phyloP scores from a whole-genome alignment of 2,113 vertebrate species.

The Pitta sordida region DNA sequence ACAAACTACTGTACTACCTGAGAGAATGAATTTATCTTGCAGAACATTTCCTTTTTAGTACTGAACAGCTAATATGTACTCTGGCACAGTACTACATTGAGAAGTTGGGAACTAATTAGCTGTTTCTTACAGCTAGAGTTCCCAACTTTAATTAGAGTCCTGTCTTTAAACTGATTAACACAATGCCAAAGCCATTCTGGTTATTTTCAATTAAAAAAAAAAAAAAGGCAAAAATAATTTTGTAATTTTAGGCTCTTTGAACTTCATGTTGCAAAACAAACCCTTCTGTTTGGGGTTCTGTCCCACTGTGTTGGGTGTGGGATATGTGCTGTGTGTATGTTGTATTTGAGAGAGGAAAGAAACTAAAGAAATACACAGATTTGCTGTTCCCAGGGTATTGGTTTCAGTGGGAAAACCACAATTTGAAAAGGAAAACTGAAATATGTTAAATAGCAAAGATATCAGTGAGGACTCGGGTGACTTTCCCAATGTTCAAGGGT shows the following conservation, averaged over 20 bases:
- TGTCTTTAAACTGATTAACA: slow-evolving; percentile 26
- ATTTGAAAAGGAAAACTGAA: not conserved
- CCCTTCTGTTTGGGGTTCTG: not conserved
- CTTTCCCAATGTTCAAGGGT: not conserved
- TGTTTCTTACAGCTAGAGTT: not conserved
- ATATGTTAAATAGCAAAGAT: not conserved
- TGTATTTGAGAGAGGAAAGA: not conserved
- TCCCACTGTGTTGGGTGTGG: not conserved
- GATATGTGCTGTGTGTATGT: not conserved
- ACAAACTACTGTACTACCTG: not conserved
- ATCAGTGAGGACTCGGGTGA: not conserved
- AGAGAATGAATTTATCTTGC: not conserved
- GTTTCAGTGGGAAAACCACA: not conserved
- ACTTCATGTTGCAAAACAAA: not conserved
- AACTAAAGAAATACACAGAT: not conserved
- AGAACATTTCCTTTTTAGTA: not conserved
- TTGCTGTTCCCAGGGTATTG: not conserved
- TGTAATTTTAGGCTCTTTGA: not conserved
- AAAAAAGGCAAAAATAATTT: not conserved
- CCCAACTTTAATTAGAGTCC: slow-evolving; percentile 46
- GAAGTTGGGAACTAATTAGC: slow-evolving; percentile 40
- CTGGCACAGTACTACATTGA: not conserved
- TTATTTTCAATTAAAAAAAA: not conserved
- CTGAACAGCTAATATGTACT: not conserved
- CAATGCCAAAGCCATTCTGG: not conserved